Base-by-base conservation (phyloP, 2,888 invertebrate genomes). In the Pachydiplax longipennis region DNA sequence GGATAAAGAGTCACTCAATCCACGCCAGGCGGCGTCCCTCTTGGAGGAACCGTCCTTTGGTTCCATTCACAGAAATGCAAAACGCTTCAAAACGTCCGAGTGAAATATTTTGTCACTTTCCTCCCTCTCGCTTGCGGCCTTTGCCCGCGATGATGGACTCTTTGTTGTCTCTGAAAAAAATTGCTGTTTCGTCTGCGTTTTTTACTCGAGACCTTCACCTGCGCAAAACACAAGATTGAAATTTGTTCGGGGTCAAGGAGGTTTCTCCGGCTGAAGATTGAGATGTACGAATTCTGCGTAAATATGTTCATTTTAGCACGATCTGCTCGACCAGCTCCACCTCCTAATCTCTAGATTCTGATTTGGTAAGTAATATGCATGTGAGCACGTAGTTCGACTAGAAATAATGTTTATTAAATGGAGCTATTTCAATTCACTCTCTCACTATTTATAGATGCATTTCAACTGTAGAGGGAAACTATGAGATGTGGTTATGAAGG, bases 61-160 rank as follows among this genome's bases (percentile, higher is more conserved):
- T 48, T 82, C 61, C 61, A 87, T 65, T 61, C 87, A 61, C 87
- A n/a, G 87, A 37, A 58, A n/a, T 61, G 87, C 73, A 73, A n/a
- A 61, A 37, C 61, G 61, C 61, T 65, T 65, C 87, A 87, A 83
- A 83, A 83, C 58, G 58, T 48, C 73, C 31, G 73, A 73, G 73
- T 73, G 73, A 73, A 31, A 31, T 73, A 73, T 73, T 73, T 73
- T 73, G 73, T 73, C 73, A 73, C 31, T 25, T 31, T 73, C 73
- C 73, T 12, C 73, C 12, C 12, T 31, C 25, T 25, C 73, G 25
- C 25, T 73, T 31, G 12, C 0, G 25, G 31, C 22, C 65, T 22
- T 65, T 65, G 65, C 22, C 25, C 25, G 73, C 13, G 25, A 73
- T 73, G 73, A 73, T 73, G 73, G 73, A 73, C 25, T 73, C 73